phyloP scores from a whole-genome alignment of 2,888 invertebrate species.

The Pollenia amentaria region DNA sequence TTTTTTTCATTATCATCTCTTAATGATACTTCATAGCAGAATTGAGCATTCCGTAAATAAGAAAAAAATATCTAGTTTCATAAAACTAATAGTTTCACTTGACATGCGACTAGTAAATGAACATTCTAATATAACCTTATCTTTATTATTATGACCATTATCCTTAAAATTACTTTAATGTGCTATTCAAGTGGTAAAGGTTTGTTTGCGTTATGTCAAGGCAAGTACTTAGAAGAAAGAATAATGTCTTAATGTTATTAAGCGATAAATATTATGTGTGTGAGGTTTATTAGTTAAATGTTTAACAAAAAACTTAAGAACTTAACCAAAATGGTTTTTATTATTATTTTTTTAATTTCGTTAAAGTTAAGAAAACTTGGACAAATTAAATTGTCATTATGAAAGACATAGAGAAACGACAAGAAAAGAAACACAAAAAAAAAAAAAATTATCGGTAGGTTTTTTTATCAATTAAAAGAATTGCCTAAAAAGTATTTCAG shows the following conservation, averaged over 20 bases:
- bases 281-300: not conserved
- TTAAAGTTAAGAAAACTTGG: too few relatives aligned
- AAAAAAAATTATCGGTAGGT: too few relatives aligned
- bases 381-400: too few relatives aligned
- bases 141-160: slow-evolving; percentile 5
- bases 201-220: slow-evolving; percentile 15
- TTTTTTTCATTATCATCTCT: too few relatives aligned
- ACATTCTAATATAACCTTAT: not conserved
- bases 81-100: not conserved
- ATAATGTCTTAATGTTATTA: slow-evolving; percentile 10
- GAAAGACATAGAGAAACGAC: too few relatives aligned
- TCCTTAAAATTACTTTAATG: not conserved
- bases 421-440: too few relatives aligned
- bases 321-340: too few relatives aligned
- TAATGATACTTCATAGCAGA: too few relatives aligned
- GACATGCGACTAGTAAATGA: too few relatives aligned
- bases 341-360: too few relatives aligned
- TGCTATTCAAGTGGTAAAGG: slow-evolving; percentile 3
- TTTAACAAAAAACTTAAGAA: not conserved
- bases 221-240: slow-evolving; percentile 11
- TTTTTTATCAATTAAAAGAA: too few relatives aligned
- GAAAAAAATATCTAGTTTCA: not conserved
- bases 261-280: not conserved
- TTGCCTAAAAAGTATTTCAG: too few relatives aligned
- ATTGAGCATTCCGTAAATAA: not conserved